Base-by-base conservation (phyloP, 2,113 vertebrate genomes). In the Proterorhinus semilunaris region DNA sequence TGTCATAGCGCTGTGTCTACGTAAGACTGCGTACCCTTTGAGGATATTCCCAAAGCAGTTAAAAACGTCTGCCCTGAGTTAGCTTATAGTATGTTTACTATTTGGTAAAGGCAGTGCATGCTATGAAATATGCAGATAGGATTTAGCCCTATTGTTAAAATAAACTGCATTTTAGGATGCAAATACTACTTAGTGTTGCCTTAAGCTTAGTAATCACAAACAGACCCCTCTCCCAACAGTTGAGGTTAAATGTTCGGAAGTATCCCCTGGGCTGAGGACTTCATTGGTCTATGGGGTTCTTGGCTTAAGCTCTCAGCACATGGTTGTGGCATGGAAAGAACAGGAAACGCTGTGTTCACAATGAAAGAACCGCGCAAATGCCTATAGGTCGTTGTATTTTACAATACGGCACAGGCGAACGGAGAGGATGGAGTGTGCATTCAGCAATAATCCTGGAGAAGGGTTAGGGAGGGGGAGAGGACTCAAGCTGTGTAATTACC, bases 401-500 rank as follows among this genome's bases (percentile, higher is more conserved):
- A 68, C 76, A 76, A 72, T 74, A 79, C 84, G 84, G 82, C 82
- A 66, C 71, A 75, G 52, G 65, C 48, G 66, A 53, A 8, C 7
- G 78, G 76, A 73, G 55, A 62, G 68, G 76, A 76, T 80, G 80
- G 68, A 86, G 74, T 80, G 77, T 84, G 72, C 83, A 80, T 88
- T 79, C 75, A 84, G 83, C 68, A 78, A 66, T 79, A 83, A 82
- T 79, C 72, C 64, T 74, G 50, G 66, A 44, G 72, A 79, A 76
- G 64, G 78, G 77, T 21, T 21, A 21, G 21, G 27, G 27, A 5
- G n/a, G 49, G 53, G 53, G 52, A 21, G 79, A 77, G 69, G 62
- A 69, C 80, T 84, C 86, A 83, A 88, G 79, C 83, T 88, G 84
- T 73, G 83, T 86, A 88, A 87, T 89, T 89, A 86, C 69, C 55